A percentile compares a stretch with the other conserved stretches of the same genome.
Conservation (phyloP, 1,140 invertebrate species). For the Augochlora pura region DNA sequence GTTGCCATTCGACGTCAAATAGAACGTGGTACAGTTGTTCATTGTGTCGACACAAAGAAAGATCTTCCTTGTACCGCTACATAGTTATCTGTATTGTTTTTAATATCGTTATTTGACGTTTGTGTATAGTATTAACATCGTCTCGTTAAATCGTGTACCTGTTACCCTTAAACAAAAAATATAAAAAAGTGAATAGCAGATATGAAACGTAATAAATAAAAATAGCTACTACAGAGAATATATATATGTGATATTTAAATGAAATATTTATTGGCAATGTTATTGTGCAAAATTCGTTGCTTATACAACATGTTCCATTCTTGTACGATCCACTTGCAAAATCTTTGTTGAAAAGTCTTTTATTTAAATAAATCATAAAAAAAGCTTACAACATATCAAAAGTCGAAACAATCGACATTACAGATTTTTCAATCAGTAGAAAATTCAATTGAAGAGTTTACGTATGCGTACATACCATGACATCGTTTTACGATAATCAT, state of each 20-base stretch:
- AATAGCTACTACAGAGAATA: not conserved
- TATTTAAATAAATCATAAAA: not conserved
- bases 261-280: not conserved
- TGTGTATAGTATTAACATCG: not conserved
- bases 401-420: conserved; percentile 43
- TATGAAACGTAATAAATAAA: no score
- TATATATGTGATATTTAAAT: not conserved
- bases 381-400: conserved; percentile 30
- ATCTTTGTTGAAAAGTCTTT: not conserved
- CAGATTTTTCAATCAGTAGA: conserved; percentile 11
- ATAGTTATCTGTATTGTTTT: not conserved
- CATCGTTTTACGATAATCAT: conserved; percentile 63
- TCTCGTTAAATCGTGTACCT: no score
- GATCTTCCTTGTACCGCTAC: conserved; percentile 32
- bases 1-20: conserved; percentile 42
- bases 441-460: not conserved
- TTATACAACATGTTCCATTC: not conserved
- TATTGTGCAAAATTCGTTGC: not conserved
- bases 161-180: no score
- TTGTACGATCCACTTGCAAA: not conserved
- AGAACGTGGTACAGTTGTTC: conserved; percentile 69
- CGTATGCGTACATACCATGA: conserved; percentile 52
- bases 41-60: conserved; percentile 48
- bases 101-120: not conserved
- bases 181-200: no score